Base-by-base conservation (phyloP, 2,113 vertebrate genomes). In the Austrofundulus limnaeus region DNA sequence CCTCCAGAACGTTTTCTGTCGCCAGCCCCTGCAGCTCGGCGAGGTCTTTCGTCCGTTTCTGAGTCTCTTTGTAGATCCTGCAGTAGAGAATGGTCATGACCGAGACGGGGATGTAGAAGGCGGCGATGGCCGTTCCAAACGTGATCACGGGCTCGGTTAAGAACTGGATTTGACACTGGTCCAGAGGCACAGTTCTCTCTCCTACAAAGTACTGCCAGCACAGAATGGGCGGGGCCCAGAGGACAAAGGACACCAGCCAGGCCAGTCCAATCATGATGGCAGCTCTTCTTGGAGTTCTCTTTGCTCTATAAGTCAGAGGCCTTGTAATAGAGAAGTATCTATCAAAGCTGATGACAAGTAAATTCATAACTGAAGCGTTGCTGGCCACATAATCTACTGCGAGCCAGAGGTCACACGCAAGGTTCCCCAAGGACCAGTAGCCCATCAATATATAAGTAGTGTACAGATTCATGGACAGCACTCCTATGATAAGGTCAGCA, bases 1-100 rank as follows among this genome's bases (percentile, higher is more conserved):
- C 91, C 76, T 93, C 91, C 8, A 80, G 82, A 50, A 93, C 90
- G 10, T 89, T 90, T 63, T 91, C 89, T 4, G 90, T 92, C 2
- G 94, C 90, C 0, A 96, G 94, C 16, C 95, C 97, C 85, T 96
- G 97, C 45, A 99, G 93, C 66, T 98, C 97, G 37, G 96, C 96
- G 38, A 99, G 91, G 74, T 99, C 96, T 86, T 98, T 98, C 70
- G 96, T 97, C 61, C 97, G 94, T 81, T 92, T 98, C 79, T 98
- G 95, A 0, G 97, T 99, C 89, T 99, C 97, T 82, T 95, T 94
- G 84, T 99, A 99, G 88, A 99, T 99, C 60, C 96, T 89, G 73
- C 96, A 98, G 84, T 99, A 99, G 52, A 99, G 92, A 78, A 98
- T 97, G 0, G 96, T 98, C 97, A 99, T 99, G 64, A 99, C 91